A percentile compares a stretch with the other conserved stretches of the same genome.
phyloP scores from a whole-genome alignment of 2,888 invertebrate genomes.

The Erannis defoliaria region DNA sequence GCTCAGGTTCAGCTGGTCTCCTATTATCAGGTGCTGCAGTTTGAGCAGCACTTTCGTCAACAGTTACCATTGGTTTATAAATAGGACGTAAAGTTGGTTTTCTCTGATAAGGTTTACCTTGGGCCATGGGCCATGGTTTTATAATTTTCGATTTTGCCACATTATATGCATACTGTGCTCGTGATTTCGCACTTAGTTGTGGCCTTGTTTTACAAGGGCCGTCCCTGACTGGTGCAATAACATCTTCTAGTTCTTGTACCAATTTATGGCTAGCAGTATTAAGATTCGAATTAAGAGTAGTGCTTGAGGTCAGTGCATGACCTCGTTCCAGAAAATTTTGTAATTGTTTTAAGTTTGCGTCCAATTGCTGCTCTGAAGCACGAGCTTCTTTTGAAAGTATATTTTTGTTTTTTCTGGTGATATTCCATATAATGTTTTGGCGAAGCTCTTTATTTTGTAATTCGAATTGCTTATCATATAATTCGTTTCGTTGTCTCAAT shows the following conservation, averaged over 20 bases:
- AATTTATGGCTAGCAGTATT: neutral
- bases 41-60: neutral
- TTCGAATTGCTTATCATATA: neutral
- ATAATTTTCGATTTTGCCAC: neutral
- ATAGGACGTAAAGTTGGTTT: neutral
- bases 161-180: neutral
- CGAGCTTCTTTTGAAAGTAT: neutral
- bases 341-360: neutral
- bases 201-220: neutral
- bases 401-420: neutral
- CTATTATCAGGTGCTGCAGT: neutral
- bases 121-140: neutral
- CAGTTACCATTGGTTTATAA: constrained; percentile 10
- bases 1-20: neutral
- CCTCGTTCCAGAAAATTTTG: neutral
- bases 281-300: neutral
- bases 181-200: neutral
- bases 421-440: neutral
- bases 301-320: neutral
- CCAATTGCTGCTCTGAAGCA: constrained; percentile 1
- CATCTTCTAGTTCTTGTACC: neutral
- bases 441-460: neutral
- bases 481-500: constrained; percentile 5
- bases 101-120: neutral
- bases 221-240: neutral